Evolutionary conservation across 2,888 invertebrate species (phyloP), one percentile per base, ranked within the genome.

Genomic region (Ichneumoninae sp.): DNA sequence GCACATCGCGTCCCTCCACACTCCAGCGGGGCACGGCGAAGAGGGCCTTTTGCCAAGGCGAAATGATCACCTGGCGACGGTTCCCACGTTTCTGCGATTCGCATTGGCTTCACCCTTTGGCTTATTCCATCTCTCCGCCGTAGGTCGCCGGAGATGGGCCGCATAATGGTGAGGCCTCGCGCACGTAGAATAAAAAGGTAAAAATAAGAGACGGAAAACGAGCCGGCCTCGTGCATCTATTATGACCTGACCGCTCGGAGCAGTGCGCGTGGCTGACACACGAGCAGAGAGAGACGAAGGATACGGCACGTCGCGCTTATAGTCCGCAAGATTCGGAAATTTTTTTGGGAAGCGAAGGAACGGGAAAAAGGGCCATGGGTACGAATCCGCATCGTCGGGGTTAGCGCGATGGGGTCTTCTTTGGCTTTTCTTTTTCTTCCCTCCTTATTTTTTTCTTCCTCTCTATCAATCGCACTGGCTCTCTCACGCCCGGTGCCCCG

Each of bases 81-180:
- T 93, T 93, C 93, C 93, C 93, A 93, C 93, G 93, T 93, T 93
- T 92, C 92, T 92, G 91, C 92, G 89, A 93, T 92, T 92, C 91
- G 92, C 91, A 90, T 88, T 90, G 85, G 86, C 86, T 82, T 88
- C 87, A 88, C 89, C 90, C 90, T 88, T 89, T 88, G 87, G 89
- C 90, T 90, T 90, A 88, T 90, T 86, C 87, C 69, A 65, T 90
- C 89, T 77, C 54, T 54, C 16, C 44, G 44, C 44, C 87, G 87
- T 86, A 89, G 44, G 82, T 88, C 89, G 86, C 86, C 80, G 83
- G 87, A 82, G 84, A 84, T 82, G 83, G 68, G 66, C 76, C 86
- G 82, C 86, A 86, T 89, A 90, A 87, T 89, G 87, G 74, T 85
- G 78, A 47, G 62, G 62, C 50, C 70, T 65, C 79, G 79, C 82